Evolutionary conservation across 2,888 invertebrate species (phyloP), one percentile per base, ranked within the genome.

Genomic region (Neocrepidodera transversa): DNA sequence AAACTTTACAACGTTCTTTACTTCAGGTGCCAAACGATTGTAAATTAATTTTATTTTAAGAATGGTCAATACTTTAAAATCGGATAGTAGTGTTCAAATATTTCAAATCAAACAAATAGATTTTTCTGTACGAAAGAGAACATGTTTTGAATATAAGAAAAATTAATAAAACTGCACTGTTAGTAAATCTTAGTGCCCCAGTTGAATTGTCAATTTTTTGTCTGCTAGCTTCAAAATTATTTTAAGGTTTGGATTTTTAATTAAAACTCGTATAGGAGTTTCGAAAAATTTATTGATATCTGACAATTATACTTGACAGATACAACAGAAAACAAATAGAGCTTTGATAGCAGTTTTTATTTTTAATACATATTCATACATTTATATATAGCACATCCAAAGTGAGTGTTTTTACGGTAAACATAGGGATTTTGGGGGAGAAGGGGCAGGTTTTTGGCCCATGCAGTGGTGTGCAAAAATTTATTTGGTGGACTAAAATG

Each of bases 301-400:
- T 76, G 79, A 79, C 78, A 79, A 77, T 74, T 76, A 79, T 78
- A 76, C 74, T 79, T 78, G 76, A 75, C 78, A 78, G 79, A 79
- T 79, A 79, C 78, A 80, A 80, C 79, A 79, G 78, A 80, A 80
- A 80, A 79, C 79, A 78, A 79, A 72, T 79, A 80, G 79, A 80
- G 79, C 79, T 71, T 42, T 79, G 79, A 78, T 79, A 79, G 79
- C 79, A 78, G 77, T 78, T 79, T n/a, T n/a, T 79, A 79, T 78
- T 76, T 42, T 79, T 77, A 79, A 79, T 80, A 80, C 79, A 80
- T 80, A 79, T 80, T 79, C 79, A 79, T 80, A 80, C 80, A 80
- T 79, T 79, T 79, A 79, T 79, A 79, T 78, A 80, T 80, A 80
- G 80, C 79, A 80, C 79, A 80, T 80, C 79, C 80, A 80, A 79